Conservation (phyloP, 2,888 invertebrate genomes). For the Homarus gammarus region DNA sequence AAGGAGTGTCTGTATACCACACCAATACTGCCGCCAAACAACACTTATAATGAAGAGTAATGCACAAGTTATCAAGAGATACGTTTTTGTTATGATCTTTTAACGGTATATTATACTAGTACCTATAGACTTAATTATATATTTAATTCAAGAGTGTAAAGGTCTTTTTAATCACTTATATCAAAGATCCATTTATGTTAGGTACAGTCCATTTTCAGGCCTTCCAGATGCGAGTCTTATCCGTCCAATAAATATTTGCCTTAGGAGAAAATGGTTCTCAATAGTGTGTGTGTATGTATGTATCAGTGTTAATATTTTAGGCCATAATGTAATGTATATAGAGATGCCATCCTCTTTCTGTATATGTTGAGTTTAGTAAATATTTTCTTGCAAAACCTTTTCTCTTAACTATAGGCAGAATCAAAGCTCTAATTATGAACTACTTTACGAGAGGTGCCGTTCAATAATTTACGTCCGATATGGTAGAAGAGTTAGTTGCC, state of each 20-base stretch:
- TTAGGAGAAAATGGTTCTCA: slow-evolving; percentile 33
- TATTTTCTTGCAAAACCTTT: not conserved
- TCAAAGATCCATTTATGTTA: slow-evolving; percentile 1
- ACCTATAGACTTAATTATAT: not conserved
- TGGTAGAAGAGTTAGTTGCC: not conserved
- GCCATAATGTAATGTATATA: not conserved
- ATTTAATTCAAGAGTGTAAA: not conserved
- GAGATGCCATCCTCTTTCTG: not conserved
- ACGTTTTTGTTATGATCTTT: slow-evolving; percentile 7
- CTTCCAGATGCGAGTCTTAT: slow-evolving; percentile 50
- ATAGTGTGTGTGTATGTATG: slow-evolving; percentile 17
- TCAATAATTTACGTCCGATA: not conserved
- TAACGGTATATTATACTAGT: not conserved
- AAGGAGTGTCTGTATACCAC: too few relatives aligned
- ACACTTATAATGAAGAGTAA: not conserved
- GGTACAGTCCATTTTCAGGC: not conserved
- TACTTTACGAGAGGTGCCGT: not conserved
- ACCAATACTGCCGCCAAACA: too few relatives aligned
- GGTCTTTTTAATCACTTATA: not conserved
- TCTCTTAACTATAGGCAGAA: not conserved
- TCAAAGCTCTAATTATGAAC: not conserved
- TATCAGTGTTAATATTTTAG: not conserved
- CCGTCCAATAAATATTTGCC: slow-evolving; percentile 60
- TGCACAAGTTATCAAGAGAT: not conserved
- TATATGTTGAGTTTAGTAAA: slow-evolving; percentile 9